These are phyloP conservation scores for Eupithecia vulgata DNA, from an alignment of 2,888 invertebrate species.

Conservation along the genomic window DNA sequence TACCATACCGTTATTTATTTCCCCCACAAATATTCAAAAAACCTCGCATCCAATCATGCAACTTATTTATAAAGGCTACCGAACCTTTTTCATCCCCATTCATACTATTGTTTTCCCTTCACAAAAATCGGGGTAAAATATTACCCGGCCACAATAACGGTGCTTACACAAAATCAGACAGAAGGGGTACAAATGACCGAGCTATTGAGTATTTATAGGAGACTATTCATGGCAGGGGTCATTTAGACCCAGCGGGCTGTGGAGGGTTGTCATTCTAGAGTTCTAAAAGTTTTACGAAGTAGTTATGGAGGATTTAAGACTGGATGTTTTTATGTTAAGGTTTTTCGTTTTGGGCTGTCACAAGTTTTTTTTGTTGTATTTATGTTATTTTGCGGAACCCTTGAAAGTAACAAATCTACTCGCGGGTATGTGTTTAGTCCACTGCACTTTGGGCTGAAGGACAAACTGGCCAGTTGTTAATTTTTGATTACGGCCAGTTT, in stretches of 20 bases:
- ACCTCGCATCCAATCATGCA: conserved; percentile 10
- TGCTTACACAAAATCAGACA: conserved; percentile 29
- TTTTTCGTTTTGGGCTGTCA: too few species aligned
- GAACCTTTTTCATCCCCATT: conserved; percentile 11
- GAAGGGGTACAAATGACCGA: conserved; percentile 31
- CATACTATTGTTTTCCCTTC: conserved; percentile 4
- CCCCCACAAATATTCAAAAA: neutral
- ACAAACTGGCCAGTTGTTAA: too few species aligned
- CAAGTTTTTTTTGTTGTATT: too few species aligned
- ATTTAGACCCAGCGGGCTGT: conserved; percentile 28
- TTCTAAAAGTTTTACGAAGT: neutral
- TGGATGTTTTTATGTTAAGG: neutral
- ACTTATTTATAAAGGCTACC: conserved; percentile 11
- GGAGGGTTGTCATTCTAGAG: conserved; percentile 17
- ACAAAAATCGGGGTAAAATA: conserved; percentile 15
- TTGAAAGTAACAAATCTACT: too few species aligned
- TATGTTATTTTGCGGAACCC: too few species aligned
- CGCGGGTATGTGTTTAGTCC: too few species aligned
- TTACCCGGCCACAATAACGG: conserved; percentile 24
- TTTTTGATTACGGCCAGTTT: too few species aligned
- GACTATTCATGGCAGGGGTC: conserved; percentile 38
- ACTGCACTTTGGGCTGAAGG: too few species aligned
- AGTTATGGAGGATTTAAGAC: neutral
- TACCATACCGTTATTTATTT: neutral
- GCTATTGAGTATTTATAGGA: conserved; percentile 44